A percentile compares a stretch with the other conserved stretches of the same genome.
Conservation (phyloP, 2,113 vertebrate genomes). For the Fregetta grallaria region DNA sequence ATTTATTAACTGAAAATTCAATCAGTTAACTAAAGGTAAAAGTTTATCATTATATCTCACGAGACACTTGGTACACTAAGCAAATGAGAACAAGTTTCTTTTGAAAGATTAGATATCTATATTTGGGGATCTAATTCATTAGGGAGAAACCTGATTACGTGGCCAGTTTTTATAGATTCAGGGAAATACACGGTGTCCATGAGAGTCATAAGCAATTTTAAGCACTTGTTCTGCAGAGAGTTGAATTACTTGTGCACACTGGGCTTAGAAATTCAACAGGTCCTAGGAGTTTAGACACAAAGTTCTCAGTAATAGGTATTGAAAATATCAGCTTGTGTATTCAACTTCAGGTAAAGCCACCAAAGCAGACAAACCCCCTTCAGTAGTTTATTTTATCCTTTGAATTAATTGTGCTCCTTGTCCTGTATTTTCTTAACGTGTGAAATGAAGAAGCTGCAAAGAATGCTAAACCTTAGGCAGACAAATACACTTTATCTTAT, state of each 20-base stretch:
- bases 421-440: not conserved
- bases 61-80: not conserved
- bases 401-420: not conserved
- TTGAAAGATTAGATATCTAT: not conserved
- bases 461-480: not conserved
- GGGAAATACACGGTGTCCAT: not conserved
- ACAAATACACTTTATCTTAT: not conserved
- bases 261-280: not conserved
- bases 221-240: not conserved
- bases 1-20: slow-evolving; percentile 42
- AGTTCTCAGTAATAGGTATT: not conserved
- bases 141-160: not conserved
- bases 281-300: not conserved
- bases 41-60: slow-evolving; percentile 24
- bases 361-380: not conserved
- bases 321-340: not conserved
- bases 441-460: slow-evolving; percentile 41
- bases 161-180: not conserved
- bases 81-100: not conserved
- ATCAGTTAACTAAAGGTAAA: not conserved
- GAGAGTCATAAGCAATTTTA: not conserved
- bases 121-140: not conserved
- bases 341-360: not conserved
- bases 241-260: not conserved
- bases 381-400: not conserved